phyloP scores from a whole-genome alignment of 1,140 invertebrate species.

The Yoshiicerus persimilis region DNA sequence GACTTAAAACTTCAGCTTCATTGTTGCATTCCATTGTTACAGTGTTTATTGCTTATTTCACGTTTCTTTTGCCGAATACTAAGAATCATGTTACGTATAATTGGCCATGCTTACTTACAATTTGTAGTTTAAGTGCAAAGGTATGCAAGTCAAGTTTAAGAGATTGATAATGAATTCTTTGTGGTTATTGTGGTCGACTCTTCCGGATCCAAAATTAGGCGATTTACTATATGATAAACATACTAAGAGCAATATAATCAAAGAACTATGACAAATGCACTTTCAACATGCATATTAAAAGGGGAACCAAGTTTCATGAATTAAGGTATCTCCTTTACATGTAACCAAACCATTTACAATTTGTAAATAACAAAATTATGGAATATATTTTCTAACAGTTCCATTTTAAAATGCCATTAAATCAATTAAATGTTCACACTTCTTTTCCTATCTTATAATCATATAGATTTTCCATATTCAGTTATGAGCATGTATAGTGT shows the following conservation, averaged over 20 bases:
- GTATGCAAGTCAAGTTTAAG: not conserved
- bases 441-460: no score
- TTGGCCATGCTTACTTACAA: not conserved
- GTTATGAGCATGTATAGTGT: no score
- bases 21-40: not conserved
- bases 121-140: not conserved
- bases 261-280: not conserved
- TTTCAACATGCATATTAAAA: no score
- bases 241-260: not conserved
- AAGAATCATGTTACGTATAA: not conserved
- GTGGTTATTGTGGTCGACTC: not conserved
- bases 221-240: not conserved
- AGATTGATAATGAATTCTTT: not conserved
- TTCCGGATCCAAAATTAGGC: not conserved
- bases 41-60: not conserved
- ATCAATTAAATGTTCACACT: no score
- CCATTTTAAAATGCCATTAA: no score
- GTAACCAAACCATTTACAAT: no score
- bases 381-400: no score
- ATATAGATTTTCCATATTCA: no score
- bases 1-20: not conserved
- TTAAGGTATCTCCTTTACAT: no score
- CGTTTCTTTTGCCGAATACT: not conserved
- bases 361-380: no score
- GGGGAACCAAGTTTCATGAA: no score